Percentiles rank a stretch among this genome's conserved stretches.
These are phyloP conservation scores for Lydus trimaculatus DNA, from an alignment of 2,888 invertebrate genomes.

Conservation along the genomic window DNA sequence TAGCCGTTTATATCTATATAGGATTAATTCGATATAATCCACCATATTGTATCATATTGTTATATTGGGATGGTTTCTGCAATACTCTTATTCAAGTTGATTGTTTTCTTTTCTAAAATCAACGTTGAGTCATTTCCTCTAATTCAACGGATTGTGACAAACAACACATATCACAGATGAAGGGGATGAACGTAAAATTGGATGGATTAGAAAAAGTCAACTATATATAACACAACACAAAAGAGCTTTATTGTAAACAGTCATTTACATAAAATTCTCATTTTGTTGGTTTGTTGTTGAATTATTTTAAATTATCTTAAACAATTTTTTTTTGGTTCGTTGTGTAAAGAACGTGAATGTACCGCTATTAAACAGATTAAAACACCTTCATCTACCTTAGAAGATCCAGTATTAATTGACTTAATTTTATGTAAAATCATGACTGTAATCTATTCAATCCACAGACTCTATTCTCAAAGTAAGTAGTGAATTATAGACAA, in stretches of 20 bases:
- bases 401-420: background rate
- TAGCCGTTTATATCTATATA: background rate
- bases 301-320: background rate
- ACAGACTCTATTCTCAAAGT: background rate
- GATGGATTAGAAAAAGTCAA: background rate
- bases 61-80: too few species aligned
- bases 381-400: background rate
- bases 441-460: background rate
- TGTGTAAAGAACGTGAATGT: background rate
- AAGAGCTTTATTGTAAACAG: background rate
- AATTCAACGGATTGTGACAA: too few species aligned
- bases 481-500: too few species aligned
- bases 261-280: background rate
- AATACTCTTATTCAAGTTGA: background rate
- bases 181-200: background rate
- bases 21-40: conserved; percentile 2
- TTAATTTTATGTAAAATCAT: background rate
- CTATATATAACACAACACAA: background rate
- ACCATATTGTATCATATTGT: too few species aligned
- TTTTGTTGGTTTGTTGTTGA: background rate
- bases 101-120: background rate
- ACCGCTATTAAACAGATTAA: background rate
- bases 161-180: background rate
- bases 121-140: too few species aligned
- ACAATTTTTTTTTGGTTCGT: background rate